phyloP scores from a whole-genome alignment of 2,888 invertebrate genomes.

The Tipula lateralis region DNA sequence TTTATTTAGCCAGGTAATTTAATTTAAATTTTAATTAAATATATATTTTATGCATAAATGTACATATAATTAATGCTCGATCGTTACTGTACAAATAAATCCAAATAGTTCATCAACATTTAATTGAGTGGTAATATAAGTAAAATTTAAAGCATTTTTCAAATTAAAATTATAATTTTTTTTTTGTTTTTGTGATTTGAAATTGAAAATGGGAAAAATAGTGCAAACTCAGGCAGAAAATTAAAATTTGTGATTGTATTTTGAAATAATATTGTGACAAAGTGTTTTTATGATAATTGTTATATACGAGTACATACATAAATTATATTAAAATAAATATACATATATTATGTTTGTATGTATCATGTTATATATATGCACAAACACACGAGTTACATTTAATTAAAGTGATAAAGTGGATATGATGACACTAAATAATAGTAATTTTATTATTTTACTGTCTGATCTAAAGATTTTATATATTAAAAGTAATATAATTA shows the following conservation, averaged over 20 bases:
- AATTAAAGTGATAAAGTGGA: background rate
- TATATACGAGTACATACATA: background rate
- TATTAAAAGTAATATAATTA: background rate
- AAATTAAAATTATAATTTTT: background rate
- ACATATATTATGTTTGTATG: too few relatives aligned
- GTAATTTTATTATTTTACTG: background rate
- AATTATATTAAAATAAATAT: too few relatives aligned
- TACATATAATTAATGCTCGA: background rate
- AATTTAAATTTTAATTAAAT: background rate
- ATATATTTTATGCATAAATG: background rate
- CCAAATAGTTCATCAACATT: background rate
- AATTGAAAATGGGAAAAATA: background rate
- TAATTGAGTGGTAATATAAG: background rate
- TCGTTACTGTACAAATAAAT: background rate
- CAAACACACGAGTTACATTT: background rate
- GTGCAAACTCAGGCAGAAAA: background rate
- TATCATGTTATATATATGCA: background rate
- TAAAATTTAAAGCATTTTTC: background rate
- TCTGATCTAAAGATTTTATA: background rate
- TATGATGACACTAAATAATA: background rate
- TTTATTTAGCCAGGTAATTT: background rate
- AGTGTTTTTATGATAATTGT: background rate
- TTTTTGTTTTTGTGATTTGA: background rate
- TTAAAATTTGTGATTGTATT: background rate
- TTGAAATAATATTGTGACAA: conserved; percentile 13